Evolutionary conservation across 2,113 vertebrate genomes (phyloP), one percentile per base, ranked within the genome.

Genomic region (Acanthochromis polyacanthus): DNA sequence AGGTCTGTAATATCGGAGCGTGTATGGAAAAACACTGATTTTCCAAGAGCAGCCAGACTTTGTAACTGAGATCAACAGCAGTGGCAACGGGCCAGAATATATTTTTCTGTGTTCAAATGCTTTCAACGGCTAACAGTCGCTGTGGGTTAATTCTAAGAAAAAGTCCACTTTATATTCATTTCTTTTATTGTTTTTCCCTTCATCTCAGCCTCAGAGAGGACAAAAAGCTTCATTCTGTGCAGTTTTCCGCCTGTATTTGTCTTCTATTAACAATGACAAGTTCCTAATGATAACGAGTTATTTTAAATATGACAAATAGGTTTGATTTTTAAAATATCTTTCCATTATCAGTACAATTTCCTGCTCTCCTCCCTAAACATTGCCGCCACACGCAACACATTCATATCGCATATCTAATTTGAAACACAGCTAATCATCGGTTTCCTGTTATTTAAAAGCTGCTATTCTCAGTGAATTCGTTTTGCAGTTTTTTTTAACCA

Each of bases 1-100:
- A 86, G 65, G n/a, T 52, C 40, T 81, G n/a, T 71, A 77, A 88
- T 77, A 76, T 85, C 79, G 64, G 17, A 81, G 71, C 59, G 52
- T 48, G 36, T 53, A 60, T 57, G 5, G 64, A 62, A 51, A 51
- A 51, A 50, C 11, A 22, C 12, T 82, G 11, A 53, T 67, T 74
- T 77, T 72, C 58, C 30, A 61, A 69, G 52, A 20, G 66, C n/a
- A 75, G 40, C 59, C 69, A 59, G 57, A 86, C 50, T 19, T 62
- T 60, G 30, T 50, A 56, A 10, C 48, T 14, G 50, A 69, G 77
- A 81, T 72, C 15, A 62, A 70, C 71, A 57, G 16, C 17, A 4
- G 9, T 64, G 74, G 68, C 60, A 59, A 23, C 38, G 32, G 7
- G 38, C 78, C 74, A 67, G 32, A 32, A 10, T 23, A 15, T 55